phyloP scores from a whole-genome alignment of 2,113 vertebrate genomes.

The human (Homo sapiens) region DNA sequence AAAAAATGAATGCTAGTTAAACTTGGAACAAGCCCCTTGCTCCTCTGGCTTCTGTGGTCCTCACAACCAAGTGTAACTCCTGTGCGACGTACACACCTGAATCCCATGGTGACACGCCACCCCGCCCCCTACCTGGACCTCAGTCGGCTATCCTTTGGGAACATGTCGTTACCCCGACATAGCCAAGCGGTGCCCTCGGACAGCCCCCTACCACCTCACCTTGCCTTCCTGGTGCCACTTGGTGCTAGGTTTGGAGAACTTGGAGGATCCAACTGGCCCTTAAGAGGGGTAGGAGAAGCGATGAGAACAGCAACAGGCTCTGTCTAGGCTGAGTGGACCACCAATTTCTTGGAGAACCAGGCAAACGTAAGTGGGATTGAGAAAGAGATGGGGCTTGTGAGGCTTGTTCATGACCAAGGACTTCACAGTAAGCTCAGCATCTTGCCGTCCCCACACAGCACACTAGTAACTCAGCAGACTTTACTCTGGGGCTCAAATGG shows the following conservation, averaged over 20 bases:
- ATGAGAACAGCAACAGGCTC: neutral
- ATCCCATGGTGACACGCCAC: fast-evolving
- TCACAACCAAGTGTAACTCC: neutral
- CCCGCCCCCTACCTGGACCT: neutral
- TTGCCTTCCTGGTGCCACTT: neutral
- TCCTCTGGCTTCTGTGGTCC: neutral
- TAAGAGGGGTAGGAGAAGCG: neutral
- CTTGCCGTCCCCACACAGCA: neutral
- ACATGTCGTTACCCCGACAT: no score
- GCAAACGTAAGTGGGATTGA: neutral
- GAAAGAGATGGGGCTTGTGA: neutral
- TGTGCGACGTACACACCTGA: fast-evolving
- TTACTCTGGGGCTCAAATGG: neutral
- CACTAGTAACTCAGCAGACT: neutral
- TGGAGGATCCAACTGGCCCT: neutral
- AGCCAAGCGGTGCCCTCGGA: neutral
- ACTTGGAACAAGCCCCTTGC: neutral
- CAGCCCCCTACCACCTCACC: neutral
- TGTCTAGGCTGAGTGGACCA: no score
- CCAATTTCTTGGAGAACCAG: neutral
- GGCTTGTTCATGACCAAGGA: neutral
- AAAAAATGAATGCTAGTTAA: neutral
- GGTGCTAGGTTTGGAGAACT: neutral
- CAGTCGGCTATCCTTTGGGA: neutral
- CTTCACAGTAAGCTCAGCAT: neutral